These are phyloP conservation scores for Solea senegalensis DNA, from an alignment of 2,113 vertebrate genomes.

Conservation along the genomic window DNA sequence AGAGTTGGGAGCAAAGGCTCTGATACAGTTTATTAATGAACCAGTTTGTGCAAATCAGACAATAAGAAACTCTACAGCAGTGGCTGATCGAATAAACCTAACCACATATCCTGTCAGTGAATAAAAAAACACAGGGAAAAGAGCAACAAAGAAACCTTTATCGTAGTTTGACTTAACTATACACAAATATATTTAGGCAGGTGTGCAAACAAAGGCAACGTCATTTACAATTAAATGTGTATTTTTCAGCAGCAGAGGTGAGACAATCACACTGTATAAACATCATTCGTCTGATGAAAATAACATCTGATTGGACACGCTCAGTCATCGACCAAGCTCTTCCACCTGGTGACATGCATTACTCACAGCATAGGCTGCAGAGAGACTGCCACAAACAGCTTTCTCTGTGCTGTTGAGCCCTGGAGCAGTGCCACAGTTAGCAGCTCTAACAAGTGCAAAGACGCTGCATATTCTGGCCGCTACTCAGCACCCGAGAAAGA, in stretches of 20 bases:
- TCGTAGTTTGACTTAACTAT: neutral
- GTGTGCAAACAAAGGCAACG: neutral
- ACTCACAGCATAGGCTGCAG: conserved; percentile 1
- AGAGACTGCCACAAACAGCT: conserved; percentile 10
- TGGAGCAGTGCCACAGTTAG: neutral
- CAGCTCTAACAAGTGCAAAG: conserved; percentile 22
- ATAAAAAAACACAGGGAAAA: neutral
- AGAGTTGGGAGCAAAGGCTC: no score
- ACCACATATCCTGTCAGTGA: neutral
- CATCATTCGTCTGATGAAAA: neutral
- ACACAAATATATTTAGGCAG: neutral
- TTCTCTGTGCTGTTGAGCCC: conserved; percentile 10
- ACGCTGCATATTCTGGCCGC: neutral
- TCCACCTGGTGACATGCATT: conserved; percentile 15
- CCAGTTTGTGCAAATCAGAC: no score
- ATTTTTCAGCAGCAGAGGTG: neutral
- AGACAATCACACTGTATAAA: neutral
- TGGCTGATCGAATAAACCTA: no score
- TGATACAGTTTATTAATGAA: neutral
- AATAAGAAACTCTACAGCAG: no score
- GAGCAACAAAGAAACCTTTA: neutral
- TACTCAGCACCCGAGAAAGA: neutral
- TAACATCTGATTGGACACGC: conserved; percentile 6
- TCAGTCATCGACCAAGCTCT: neutral
- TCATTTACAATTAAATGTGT: neutral